Evolutionary conservation across 2,113 vertebrate genomes (phyloP), one percentile per base, ranked within the genome.

Genomic region (Caracal caracal): DNA sequence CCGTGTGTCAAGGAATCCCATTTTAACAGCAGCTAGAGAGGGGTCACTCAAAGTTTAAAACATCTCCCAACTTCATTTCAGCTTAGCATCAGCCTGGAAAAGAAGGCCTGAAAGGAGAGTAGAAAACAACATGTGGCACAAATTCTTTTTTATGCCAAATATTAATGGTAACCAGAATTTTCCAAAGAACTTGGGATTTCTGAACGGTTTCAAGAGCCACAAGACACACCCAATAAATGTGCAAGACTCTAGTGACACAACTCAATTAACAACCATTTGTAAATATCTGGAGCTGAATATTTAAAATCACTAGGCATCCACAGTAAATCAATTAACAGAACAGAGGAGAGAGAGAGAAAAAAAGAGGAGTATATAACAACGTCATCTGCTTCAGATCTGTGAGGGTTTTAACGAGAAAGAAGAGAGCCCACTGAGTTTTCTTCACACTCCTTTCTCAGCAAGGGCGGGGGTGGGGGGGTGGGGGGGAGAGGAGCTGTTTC

Each of bases 151-250:
- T 66, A 75, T 82, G 59, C 17, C 24, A 82, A 91, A 26, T 70
- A 71, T 91, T 91, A 70, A 91, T 3, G 16, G 43, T 71, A 43
- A 76, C 56, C 43, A 83, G 85, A 71, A 94, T 92, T 90, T 84
- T 26, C 81, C 43, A 37, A 65, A 93, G 68, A 86, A 94, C 61
- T 12, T 66, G 47, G 43, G 8, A 66, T 79, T 95, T 75, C n/a
- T 61, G 49, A 61, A 93, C 6, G 85, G 71, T 84, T 59, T 84
- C 49, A 93, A 66, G 35, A 71, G 61, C 37, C 22, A 66, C 63
- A 71, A 71, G 30, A 61, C 26, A 78, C 11, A 53, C 22, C 26
- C 91, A 65, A 66, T 16, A 70, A 93, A 90, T 0, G 5, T 35
- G 16, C 17, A 76, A 71, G 53, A 63, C 1, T 15, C 51, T 5